These are phyloP conservation scores for Pristionchus arcanus DNA, from an alignment of 2,888 invertebrate genomes.

Conservation along the genomic window DNA sequence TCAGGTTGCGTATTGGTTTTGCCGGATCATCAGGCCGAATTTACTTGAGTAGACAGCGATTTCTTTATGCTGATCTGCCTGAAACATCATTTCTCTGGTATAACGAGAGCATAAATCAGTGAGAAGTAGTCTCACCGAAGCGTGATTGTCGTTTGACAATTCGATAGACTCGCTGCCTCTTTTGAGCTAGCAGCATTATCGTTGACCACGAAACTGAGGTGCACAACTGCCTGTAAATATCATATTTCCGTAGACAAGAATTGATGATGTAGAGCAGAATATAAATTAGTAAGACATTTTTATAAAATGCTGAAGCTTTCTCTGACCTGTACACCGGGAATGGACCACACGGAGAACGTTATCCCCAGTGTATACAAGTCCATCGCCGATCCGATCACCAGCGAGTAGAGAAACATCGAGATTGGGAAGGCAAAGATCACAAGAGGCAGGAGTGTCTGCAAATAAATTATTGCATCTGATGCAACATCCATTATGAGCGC, in stretches of 20 bases:
- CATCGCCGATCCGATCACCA: background rate
- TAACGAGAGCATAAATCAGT: background rate
- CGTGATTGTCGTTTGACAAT: background rate
- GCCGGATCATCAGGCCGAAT: background rate
- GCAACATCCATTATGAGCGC: too few species aligned
- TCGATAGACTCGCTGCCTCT: background rate
- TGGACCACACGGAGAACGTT: background rate
- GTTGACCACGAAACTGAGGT: background rate
- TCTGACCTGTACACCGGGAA: background rate
- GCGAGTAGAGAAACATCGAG: background rate
- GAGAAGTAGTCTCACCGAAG: background rate
- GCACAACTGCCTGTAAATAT: background rate
- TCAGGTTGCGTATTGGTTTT: background rate
- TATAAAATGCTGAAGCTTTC: too few species aligned
- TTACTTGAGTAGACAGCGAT: background rate
- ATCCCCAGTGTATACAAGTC: background rate
- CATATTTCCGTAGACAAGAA: too few species aligned
- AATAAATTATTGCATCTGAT: too few species aligned
- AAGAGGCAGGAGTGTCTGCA: background rate
- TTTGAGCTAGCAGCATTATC: background rate
- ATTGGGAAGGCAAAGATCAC: background rate
- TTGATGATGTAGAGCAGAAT: too few species aligned
- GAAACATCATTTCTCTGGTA: background rate
- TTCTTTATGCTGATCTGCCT: background rate
- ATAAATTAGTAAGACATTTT: too few species aligned